Evolutionary conservation across 1,140 invertebrate species (phyloP).

Genomic region (Drosophila seguyi): DNA sequence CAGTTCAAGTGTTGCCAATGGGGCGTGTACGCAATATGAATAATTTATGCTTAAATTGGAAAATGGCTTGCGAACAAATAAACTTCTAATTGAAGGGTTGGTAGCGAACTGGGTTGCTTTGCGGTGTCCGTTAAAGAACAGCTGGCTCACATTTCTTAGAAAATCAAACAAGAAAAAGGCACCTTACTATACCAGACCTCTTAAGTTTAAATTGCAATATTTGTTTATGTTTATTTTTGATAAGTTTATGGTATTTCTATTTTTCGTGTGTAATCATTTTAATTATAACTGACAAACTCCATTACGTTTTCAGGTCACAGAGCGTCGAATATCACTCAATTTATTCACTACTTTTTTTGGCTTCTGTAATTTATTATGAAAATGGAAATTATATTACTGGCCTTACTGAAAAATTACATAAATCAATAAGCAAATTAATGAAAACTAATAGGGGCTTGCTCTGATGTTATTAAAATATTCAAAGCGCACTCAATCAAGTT

Average conservation of each 20-base stretch:
- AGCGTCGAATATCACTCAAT: slow-evolving; percentile 6
- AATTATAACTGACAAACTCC: slow-evolving; percentile 22
- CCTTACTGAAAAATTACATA: not conserved
- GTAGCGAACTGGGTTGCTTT: slow-evolving; percentile 15
- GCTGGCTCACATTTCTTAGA: not conserved
- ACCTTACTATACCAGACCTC: too few species aligned
- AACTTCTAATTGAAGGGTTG: slow-evolving; percentile 50
- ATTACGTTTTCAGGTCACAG: slow-evolving; percentile 2
- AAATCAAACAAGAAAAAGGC: not conserved
- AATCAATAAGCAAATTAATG: not conserved
- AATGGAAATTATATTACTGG: not conserved
- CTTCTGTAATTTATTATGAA: slow-evolving; percentile 2
- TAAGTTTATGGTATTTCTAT: not conserved
- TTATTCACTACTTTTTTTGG: not conserved
- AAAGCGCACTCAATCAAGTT: not conserved
- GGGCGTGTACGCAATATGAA: slow-evolving; percentile 75
- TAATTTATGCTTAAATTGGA: slow-evolving; percentile 70
- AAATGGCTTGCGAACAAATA: slow-evolving; percentile 54
- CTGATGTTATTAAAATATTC: not conserved
- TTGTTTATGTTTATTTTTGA: too few species aligned
- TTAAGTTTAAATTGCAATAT: not conserved
- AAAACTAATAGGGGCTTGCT: not conserved
- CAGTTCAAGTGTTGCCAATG: slow-evolving; percentile 42
- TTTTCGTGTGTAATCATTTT: not conserved
- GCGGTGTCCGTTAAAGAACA: not conserved